Evolutionary conservation across 2,113 vertebrate genomes (phyloP).

Genomic region (Speoplatyrhinus poulsoni): DNA sequence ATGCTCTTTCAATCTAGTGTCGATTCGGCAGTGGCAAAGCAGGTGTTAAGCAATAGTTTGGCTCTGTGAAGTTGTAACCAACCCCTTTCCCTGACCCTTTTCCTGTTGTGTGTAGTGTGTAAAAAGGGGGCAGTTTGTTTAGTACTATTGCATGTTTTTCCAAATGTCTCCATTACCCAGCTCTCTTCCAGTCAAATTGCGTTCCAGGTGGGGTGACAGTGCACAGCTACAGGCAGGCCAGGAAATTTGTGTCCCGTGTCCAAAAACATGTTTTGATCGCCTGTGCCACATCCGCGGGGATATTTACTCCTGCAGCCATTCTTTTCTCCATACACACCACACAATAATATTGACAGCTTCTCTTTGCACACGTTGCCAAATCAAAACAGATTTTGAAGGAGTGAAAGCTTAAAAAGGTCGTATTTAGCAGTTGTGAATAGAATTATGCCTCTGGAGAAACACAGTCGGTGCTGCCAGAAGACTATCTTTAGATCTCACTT

Average conservation of each 20-base stretch:
- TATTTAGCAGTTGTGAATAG: constrained; percentile 52
- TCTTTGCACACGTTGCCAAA: constrained; percentile 54
- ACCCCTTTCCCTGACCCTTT: constrained; percentile 70
- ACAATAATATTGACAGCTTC: constrained; percentile 71
- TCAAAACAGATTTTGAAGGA: constrained; percentile 76
- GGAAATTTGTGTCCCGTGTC: constrained; percentile 73
- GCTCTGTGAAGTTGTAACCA: constrained; percentile 69
- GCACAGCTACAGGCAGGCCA: constrained; percentile 60
- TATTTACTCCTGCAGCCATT: constrained; percentile 74
- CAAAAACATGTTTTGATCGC: constrained; percentile 84
- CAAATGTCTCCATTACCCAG: constrained; percentile 38
- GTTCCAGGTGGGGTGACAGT: constrained; percentile 70
- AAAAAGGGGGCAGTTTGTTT: constrained; percentile 55
- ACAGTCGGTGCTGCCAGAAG: constrained; percentile 57
- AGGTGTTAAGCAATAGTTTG: constrained; percentile 68
- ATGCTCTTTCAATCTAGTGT: constrained; percentile 22
- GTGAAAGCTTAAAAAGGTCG: constrained; percentile 67
- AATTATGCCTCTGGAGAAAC: constrained; percentile 55
- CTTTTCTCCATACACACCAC: constrained; percentile 60
- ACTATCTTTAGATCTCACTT: constrained; percentile 70
- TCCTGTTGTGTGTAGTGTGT: constrained; percentile 72
- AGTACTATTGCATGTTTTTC: constrained; percentile 70
- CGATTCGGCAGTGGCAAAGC: constrained; percentile 48
- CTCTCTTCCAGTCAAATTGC: constrained; percentile 49
- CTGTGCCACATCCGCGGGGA: constrained; percentile 75